These are phyloP conservation scores for Yponomeuta sedellus DNA, from an alignment of 2,888 invertebrate genomes.

Conservation along the genomic window DNA sequence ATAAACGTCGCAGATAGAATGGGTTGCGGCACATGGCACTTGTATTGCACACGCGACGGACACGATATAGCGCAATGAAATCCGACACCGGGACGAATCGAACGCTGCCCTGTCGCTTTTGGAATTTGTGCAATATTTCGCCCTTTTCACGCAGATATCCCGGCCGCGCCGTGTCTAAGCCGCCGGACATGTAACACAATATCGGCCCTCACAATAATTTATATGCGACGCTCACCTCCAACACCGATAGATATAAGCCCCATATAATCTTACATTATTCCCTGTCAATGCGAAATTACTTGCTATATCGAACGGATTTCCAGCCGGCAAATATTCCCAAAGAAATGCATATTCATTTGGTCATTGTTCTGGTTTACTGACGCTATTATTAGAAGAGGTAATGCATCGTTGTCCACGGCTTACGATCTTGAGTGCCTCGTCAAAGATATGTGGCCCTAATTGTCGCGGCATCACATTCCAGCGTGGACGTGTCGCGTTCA, in stretches of 20 bases:
- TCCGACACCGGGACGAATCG: conserved; percentile 73
- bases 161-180: conserved; percentile 62
- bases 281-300: conserved; percentile 23
- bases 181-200: conserved; percentile 74
- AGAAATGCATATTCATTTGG: background rate
- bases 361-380: background rate
- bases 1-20: conserved; percentile 52
- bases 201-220: conserved; percentile 68
- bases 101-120: conserved; percentile 72
- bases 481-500: conserved; percentile 33
- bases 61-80: conserved; percentile 68
- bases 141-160: conserved; percentile 74
- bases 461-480: conserved; percentile 34
- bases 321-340: conserved; percentile 1
- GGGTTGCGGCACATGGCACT: conserved; percentile 51
- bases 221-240: conserved; percentile 51
- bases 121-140: conserved; percentile 75
- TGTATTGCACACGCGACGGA: conserved; percentile 31
- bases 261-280: conserved; percentile 41
- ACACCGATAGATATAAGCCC: conserved; percentile 21
- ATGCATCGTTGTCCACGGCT: background rate
- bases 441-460: conserved; percentile 15
- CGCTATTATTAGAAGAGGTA: background rate
- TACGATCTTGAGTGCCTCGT: conserved; percentile 23
- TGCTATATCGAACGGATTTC: conserved; percentile 8